phyloP scores from a whole-genome alignment of 2,113 vertebrate species.

The Pomatostomus ruficeps region DNA sequence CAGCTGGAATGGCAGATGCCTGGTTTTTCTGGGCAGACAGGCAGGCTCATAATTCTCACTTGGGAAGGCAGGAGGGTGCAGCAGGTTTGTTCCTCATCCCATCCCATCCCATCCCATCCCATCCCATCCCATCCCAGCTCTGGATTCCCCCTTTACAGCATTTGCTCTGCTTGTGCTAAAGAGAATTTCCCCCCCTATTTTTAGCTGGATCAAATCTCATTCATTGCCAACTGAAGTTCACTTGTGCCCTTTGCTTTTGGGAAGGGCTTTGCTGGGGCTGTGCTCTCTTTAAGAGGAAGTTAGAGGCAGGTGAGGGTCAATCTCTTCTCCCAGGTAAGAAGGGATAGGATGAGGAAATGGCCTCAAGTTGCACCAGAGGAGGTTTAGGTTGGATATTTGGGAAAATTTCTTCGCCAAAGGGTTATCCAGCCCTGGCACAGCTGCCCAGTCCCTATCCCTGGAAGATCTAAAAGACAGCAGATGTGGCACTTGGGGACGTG shows the following conservation, averaged over 20 bases:
- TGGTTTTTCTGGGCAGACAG: neutral
- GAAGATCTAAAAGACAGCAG: neutral
- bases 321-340: neutral
- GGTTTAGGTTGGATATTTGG: neutral
- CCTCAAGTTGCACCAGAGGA: neutral
- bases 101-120: neutral
- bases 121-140: neutral
- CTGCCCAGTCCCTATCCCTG: neutral
- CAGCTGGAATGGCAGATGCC: neutral
- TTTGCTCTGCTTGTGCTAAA: neutral
- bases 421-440: neutral
- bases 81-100: neutral
- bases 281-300: neutral
- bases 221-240: neutral
- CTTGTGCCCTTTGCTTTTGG: neutral
- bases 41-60: neutral
- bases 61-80: neutral
- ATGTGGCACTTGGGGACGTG: neutral
- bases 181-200: neutral
- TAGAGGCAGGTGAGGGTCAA: neutral
- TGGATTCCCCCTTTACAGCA: rapidly evolving
- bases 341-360: neutral
- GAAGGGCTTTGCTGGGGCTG: neutral
- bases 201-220: neutral
- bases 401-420: neutral